Conservation (phyloP, 2,113 vertebrate genomes). For the Phalacrocorax aristotelis region DNA sequence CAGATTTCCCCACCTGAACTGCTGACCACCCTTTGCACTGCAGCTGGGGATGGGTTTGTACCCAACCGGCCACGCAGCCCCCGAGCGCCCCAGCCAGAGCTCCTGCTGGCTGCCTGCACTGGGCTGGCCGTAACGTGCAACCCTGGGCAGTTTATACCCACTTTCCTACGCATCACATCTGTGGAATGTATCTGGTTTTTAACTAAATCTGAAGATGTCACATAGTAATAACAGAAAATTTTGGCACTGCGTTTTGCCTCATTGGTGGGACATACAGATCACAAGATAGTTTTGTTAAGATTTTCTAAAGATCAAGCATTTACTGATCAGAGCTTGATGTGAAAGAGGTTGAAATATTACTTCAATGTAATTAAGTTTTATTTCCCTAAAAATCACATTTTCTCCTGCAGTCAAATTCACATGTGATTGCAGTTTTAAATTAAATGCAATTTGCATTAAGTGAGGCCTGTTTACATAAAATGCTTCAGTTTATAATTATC, state of each 20-base stretch:
- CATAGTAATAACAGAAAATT: background rate
- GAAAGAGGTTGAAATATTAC: background rate
- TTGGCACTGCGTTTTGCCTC: background rate
- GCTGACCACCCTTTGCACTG: no score
- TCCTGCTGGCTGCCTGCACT: accelerated
- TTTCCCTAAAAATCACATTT: background rate
- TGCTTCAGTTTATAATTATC: background rate
- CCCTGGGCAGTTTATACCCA: background rate
- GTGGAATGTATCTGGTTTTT: background rate
- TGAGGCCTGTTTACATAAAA: background rate
- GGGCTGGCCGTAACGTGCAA: accelerated
- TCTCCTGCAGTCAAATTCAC: background rate
- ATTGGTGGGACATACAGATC: background rate
- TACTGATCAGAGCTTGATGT: background rate
- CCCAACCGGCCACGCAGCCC: background rate
- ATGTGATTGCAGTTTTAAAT: background rate
- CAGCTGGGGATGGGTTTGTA: background rate
- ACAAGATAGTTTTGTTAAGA: background rate
- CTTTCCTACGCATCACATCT: background rate
- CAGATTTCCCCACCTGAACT: accelerated
- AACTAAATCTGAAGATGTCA: background rate
- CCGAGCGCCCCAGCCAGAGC: accelerated
- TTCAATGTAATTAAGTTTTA: background rate
- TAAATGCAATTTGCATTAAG: background rate
- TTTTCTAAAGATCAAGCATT: background rate